Evolutionary conservation across 2,797 vertebrate genomes (phyloP), one percentile per base, ranked within the genome.

Genomic region (Esox lucius): DNA sequence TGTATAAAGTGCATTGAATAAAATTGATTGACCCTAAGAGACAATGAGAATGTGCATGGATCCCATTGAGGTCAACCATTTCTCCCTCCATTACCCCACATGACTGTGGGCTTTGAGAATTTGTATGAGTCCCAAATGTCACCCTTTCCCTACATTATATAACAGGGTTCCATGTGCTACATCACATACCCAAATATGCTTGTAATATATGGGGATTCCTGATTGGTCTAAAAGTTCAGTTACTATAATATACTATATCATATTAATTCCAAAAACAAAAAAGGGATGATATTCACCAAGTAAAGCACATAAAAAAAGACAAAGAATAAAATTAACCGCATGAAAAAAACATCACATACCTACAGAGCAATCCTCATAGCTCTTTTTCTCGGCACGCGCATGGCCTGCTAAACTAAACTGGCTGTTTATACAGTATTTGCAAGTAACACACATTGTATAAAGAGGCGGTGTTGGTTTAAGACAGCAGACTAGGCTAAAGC

Each of bases 1-100:
- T 76, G 31, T 72, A 78, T 88, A 90, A 91, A 91, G 91, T 91
- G 90, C 90, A 82, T 70, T 80, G 76, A 85, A 88, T 76, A 73
- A 82, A 90, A 46, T 80, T 80, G 87, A 81, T 61, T 79, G 73
- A 85, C 46, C 66, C 61, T 59, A 85, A 75, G 74, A 5, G 42
- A 78, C 66, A 48, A 70, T 70, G 79, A 87, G 86, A 90, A 91
- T 90, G 87, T 87, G 80, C 81, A 69, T 74, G 77, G 80, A 76
- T 80, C 78, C 76, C 69, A 22, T 56, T 35, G 62, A 66, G 76
- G 46, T 70, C 72, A 68, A 85, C 78, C 72, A 81, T 80, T 62
- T 65, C 68, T 33, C 26, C 49, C 51, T 35, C 26, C 56, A 31
- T 24, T 75, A 16, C 67, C 46, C 46, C 16, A 9, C 17, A 39